Conservation (phyloP, 64 coral and sea anemone genomes). For the Montipora foliosa region DNA sequence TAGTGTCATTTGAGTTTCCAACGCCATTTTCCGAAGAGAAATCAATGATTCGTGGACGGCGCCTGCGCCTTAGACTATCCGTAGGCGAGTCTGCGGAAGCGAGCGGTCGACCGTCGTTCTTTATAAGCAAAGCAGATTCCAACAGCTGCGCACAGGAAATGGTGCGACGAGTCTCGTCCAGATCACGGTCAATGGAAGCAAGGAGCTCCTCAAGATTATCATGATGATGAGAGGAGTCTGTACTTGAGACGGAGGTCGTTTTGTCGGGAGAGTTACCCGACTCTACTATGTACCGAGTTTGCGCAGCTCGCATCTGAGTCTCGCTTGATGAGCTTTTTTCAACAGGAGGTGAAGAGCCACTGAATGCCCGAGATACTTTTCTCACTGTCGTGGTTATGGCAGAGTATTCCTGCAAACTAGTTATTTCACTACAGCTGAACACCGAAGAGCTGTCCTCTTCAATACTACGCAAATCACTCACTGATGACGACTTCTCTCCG, state of each 20-base stretch:
- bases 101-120: conserved; percentile 15
- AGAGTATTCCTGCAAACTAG: conserved; percentile 55
- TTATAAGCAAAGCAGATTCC: conserved; percentile 75
- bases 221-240: conserved; percentile 17
- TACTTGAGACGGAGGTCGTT: neutral
- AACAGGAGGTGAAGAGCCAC: neutral
- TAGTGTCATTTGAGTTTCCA: neutral
- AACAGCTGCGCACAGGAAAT: conserved; percentile 87
- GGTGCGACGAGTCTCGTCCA: conserved; percentile 88
- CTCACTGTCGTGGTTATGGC: conserved; percentile 62
- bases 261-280: conserved; percentile 4
- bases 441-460: conserved; percentile 36
- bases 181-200: conserved; percentile 86
- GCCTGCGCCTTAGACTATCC: neutral
- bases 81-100: neutral
- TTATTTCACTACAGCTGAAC: conserved; percentile 48
- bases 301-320: neutral
- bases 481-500: conserved; percentile 42
- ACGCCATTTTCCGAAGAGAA: conserved; percentile 15
- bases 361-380: conserved; percentile 57
- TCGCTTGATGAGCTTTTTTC: neutral
- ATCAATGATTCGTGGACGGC: conserved; percentile 21
- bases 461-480: conserved; percentile 24
- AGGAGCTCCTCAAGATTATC: conserved; percentile 81
- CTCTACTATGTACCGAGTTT: conserved; percentile 32